These are phyloP conservation scores for Dermochelys coriacea DNA, from an alignment of 2,797 vertebrate species.

Conservation along the genomic window DNA sequence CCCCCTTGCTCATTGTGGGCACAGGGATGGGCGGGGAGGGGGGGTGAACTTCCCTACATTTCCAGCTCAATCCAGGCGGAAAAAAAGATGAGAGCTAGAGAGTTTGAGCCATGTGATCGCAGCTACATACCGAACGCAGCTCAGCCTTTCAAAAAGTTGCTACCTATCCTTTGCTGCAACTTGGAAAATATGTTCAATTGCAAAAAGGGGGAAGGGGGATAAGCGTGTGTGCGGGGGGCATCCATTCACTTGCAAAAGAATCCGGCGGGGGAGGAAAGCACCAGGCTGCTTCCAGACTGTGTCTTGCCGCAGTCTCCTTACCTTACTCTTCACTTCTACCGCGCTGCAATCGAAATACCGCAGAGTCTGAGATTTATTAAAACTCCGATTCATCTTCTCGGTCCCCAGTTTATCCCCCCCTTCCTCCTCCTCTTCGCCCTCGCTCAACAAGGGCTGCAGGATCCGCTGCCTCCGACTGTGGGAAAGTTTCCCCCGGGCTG, in stretches of 20 bases:
- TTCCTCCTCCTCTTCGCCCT: conserved; percentile 7
- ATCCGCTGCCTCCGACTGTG: conserved; percentile 12
- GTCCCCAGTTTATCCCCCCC: conserved; percentile 41
- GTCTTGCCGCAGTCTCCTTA: conserved; percentile 75
- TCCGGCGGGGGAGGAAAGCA: neutral
- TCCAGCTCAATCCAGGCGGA: neutral
- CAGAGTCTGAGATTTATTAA: conserved; percentile 93
- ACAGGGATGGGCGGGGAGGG: neutral
- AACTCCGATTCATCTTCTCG: conserved; percentile 94
- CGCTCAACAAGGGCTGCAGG: conserved; percentile 45
- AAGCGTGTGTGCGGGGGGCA: neutral
- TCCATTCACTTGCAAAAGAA: conserved; percentile 52
- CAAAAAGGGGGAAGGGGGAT: neutral
- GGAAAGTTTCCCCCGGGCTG: neutral
- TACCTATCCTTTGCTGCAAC: neutral
- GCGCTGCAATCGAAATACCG: conserved; percentile 88
- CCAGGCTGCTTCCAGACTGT: neutral
- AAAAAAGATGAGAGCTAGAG: neutral
- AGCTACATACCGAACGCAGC: neutral
- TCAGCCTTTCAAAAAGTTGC: neutral
- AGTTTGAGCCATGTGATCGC: neutral
- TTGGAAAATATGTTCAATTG: neutral
- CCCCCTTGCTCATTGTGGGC: too few relatives aligned
- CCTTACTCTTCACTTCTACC: conserved; percentile 98
- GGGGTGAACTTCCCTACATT: too few relatives aligned